Conservation (phyloP, 2,797 vertebrate species). For the Sebastes baramenuke region DNA sequence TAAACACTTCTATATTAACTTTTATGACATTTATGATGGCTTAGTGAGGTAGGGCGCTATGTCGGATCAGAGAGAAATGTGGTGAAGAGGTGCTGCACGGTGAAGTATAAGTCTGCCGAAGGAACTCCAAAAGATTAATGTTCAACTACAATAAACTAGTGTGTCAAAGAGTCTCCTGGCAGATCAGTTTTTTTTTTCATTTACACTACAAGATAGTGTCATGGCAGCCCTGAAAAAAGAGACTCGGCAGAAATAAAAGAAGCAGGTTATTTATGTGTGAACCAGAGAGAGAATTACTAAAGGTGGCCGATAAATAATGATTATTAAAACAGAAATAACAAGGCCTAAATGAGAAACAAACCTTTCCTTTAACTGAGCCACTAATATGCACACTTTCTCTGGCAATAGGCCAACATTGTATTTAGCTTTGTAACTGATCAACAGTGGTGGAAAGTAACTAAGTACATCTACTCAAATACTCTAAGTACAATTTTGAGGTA, state of each 20-base stretch:
- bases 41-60: conserved; percentile 29
- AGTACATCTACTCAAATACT: not conserved
- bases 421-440: not conserved
- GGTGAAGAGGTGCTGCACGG: not conserved
- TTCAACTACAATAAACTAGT: conserved; percentile 66
- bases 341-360: not conserved
- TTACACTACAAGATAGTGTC: not conserved
- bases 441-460: not conserved
- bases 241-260: conserved; percentile 1
- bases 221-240: not conserved
- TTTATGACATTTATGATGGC: conserved; percentile 61
- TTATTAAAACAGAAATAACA: not conserved
- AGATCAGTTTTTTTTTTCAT: conserved; percentile 4
- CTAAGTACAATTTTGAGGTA: not conserved
- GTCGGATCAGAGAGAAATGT: conserved; percentile 20
- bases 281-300: not conserved
- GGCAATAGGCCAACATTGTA: not conserved
- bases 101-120: conserved; percentile 1
- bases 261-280: not conserved
- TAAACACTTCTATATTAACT: conserved; percentile 53
- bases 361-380: not conserved
- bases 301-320: not conserved
- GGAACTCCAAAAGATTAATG: conserved; percentile 63
- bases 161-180: conserved; percentile 33
- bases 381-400: not conserved